Evolutionary conservation across 2,888 invertebrate species (phyloP), one percentile per base, ranked within the genome.

Genomic region (Aquatica leii): DNA sequence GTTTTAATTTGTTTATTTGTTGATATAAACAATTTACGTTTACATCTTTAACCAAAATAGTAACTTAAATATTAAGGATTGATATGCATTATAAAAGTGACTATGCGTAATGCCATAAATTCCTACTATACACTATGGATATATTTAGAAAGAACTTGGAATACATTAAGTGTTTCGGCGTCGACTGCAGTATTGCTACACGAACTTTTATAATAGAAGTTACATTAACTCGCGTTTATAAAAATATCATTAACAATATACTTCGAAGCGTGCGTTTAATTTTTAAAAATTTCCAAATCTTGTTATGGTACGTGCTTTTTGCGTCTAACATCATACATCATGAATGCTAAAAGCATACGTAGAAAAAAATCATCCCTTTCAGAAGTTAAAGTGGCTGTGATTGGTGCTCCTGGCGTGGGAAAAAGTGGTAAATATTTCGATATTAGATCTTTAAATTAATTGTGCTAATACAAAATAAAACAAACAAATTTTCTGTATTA

Each of bases 351-450:
- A 75, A 93, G 92, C 50, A 93, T 95, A 71, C 86, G 94, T 73
- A 87, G 94, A 75, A 95, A 95, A 85, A 95, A 95, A 83, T 94
- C 94, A 46, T 91, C 93, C 73, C 85, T 95, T 68, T 90, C 92
- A 65, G 95, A 95, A 84, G 92, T 95, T 71, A 95, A 95, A 86
- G 91, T 96, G 74, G 94, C 93, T 41, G 93, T 96, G 72, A 86
- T 95, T 71, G 96, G 96, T 59, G 93, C 93, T 60, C 92, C 94
- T 12, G 90, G 92, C 68, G 95, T 96, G 69, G 95, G 95, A 66
- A 96, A 96, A 85, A 95, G 94, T 82, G 96, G 96, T 95, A 86
- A 84, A 88, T n/a, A 52, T n/a, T 85, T n/a, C n/a, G n/a, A n/a
- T n/a, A n/a, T n/a, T n/a, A n/a, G n/a, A n/a, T n/a, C n/a, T n/a